These are phyloP conservation scores for Poecilia velifera DNA, from an alignment of 2,797 vertebrate genomes.

Conservation along the genomic window DNA sequence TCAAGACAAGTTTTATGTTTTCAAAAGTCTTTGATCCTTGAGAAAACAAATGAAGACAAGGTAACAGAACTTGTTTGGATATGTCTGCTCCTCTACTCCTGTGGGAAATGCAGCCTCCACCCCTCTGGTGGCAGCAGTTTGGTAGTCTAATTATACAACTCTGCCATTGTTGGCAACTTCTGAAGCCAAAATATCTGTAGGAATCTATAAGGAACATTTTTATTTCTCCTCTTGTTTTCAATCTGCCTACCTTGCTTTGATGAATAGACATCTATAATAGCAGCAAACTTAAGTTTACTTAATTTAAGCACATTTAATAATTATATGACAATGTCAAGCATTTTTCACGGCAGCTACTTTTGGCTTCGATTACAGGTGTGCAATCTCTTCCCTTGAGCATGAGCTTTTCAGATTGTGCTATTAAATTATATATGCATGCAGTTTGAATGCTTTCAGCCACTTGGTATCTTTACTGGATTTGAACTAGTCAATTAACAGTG, in stretches of 20 bases:
- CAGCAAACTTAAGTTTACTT: neutral
- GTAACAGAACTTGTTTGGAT: slow-evolving; percentile 21
- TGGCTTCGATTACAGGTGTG: neutral
- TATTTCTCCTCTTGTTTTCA: neutral
- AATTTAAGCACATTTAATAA: neutral
- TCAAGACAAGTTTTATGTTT: neutral
- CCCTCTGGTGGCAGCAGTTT: neutral
- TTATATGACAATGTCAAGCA: neutral
- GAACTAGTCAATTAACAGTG: neutral
- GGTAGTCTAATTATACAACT: neutral
- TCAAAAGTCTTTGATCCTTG: neutral
- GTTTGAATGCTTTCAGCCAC: neutral
- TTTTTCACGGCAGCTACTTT: neutral
- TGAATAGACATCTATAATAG: neutral
- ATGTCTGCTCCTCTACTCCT: slow-evolving; percentile 2
- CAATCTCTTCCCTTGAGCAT: neutral
- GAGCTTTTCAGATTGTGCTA: neutral
- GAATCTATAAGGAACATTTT: neutral
- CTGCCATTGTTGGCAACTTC: neutral
- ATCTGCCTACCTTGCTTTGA: neutral
- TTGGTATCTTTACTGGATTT: neutral
- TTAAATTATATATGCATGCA: neutral
- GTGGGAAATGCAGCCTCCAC: slow-evolving; percentile 1
- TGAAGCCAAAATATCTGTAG: neutral
- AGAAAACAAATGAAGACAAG: neutral